A percentile compares a stretch with the other conserved stretches of the same genome.
These are phyloP conservation scores for Stichodactyla helianthus DNA, from an alignment of 64 coral and sea anemone genomes.

Conservation along the genomic window DNA sequence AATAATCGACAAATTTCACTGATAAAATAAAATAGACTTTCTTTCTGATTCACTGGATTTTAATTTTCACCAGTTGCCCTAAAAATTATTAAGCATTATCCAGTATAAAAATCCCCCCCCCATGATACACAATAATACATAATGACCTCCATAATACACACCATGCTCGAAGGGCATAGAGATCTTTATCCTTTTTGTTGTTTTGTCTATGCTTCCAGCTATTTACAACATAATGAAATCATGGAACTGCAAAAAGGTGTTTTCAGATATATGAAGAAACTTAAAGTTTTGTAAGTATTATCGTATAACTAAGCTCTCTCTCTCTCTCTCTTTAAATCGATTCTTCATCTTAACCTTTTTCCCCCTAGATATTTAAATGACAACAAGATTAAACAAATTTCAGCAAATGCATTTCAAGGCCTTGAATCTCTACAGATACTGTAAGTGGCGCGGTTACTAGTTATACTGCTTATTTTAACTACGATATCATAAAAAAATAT, in stretches of 20 bases:
- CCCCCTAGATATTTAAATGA: not conserved
- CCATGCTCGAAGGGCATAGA: no score
- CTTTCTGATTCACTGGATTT: no score
- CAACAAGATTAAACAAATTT: not conserved
- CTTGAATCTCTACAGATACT: not conserved
- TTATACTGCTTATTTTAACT: not conserved
- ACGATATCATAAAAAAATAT: no score
- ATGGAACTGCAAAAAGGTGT: not conserved
- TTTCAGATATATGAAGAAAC: not conserved
- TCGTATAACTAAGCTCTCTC: no score
- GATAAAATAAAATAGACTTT: no score
- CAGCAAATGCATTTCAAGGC: not conserved
- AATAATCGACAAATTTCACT: no score
- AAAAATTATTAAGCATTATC: no score
- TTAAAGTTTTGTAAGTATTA: constrained; percentile 34
- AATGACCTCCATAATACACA: no score
- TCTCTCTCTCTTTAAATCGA: not conserved
- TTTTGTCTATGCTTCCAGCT: not conserved
- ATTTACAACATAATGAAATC: constrained; percentile 19
- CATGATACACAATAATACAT: no score
- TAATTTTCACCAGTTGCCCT: no score
- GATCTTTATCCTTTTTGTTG: no score
- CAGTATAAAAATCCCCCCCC: no score
- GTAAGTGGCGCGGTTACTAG: not conserved
- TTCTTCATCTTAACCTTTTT: not conserved